Evolutionary conservation across 1,140 invertebrate genomes (phyloP), one percentile per base, ranked within the genome.

Genomic region (Sarcophaga bullata): DNA sequence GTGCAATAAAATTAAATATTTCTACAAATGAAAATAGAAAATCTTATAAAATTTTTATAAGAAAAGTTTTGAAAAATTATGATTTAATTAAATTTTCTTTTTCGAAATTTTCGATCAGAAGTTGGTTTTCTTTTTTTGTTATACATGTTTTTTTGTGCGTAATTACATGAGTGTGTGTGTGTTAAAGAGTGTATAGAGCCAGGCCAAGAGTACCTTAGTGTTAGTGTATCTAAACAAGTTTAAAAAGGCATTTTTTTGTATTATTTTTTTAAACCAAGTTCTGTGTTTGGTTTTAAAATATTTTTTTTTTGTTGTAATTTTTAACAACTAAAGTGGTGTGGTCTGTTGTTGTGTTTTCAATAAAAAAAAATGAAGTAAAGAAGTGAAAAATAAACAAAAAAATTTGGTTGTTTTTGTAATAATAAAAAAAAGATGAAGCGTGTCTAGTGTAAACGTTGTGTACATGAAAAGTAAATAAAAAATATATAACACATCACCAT

Each of bases 191-290:
- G 25, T 37, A 37, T n/a, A n/a, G n/a, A n/a, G n/a, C n/a, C 25
- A 68, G 54, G 37, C 72, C 48, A 15, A 37, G 3, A 50, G 25
- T 80, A 13, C 4, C 17, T 80, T 17, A 72, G 81, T 81, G 46
- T 81, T 50, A n/a, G 62, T 81, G 81, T 81, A 81, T 81, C 81
- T 81, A 81, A 81, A 81, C 81, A 81, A 81, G 81, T 81, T 81
- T 81, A 81, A 17, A 72, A 10, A 47, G 49, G 73, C 13, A 47
- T 68, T 68, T 68, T 37, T 37, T 37, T 37, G 25, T 37, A 37
- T 37, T 37, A 37, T 37, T 37, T 37, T n/a, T 37, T 37, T 37
- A 9, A 25, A 25, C 62, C 62, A 68, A 68, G 62, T 68, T 68
- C 62, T 19, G 62, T 37, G 25, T 37, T 37, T 37, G 25, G 25